Evolutionary conservation across 2,888 invertebrate genomes (phyloP).

Genomic region (Catocala sponsa): DNA sequence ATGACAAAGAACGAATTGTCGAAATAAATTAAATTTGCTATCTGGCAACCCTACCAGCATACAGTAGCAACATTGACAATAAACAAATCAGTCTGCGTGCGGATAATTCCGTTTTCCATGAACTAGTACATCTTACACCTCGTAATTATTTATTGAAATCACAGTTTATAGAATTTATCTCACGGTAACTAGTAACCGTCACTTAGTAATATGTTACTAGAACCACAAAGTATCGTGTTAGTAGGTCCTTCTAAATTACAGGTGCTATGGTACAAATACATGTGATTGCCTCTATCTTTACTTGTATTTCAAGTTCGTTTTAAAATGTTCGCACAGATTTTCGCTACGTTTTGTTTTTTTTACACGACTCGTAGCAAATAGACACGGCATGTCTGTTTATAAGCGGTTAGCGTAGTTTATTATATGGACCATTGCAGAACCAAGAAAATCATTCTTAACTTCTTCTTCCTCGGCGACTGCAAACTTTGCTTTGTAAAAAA

Average conservation of each 20-base stretch:
- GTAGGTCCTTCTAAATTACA: slow-evolving; percentile 4
- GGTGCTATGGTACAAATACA: neutral
- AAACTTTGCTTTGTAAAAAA: too few relatives aligned
- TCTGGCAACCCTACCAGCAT: neutral
- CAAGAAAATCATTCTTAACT: too few relatives aligned
- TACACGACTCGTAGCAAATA: too few relatives aligned
- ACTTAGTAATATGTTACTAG: slow-evolving; percentile 6
- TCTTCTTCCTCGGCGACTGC: too few relatives aligned
- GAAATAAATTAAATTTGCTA: neutral
- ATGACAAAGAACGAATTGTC: neutral
- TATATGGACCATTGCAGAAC: too few relatives aligned
- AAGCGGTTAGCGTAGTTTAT: too few relatives aligned
- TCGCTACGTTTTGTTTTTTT: too few relatives aligned
- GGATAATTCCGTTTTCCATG: slow-evolving; percentile 49
- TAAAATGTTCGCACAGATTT: too few relatives aligned
- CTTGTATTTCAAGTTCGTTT: too few relatives aligned
- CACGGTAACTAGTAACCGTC: slow-evolving; percentile 10
- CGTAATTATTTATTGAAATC: slow-evolving; percentile 38
- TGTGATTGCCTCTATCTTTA: neutral
- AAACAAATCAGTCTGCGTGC: slow-evolving; percentile 41
- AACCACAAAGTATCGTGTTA: neutral
- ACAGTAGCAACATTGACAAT: neutral
- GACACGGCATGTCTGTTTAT: too few relatives aligned
- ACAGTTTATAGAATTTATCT: slow-evolving; percentile 22
- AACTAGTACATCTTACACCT: slow-evolving; percentile 28